Conservation (phyloP, 2,797 vertebrate species). For the Falco biarmicus region DNA sequence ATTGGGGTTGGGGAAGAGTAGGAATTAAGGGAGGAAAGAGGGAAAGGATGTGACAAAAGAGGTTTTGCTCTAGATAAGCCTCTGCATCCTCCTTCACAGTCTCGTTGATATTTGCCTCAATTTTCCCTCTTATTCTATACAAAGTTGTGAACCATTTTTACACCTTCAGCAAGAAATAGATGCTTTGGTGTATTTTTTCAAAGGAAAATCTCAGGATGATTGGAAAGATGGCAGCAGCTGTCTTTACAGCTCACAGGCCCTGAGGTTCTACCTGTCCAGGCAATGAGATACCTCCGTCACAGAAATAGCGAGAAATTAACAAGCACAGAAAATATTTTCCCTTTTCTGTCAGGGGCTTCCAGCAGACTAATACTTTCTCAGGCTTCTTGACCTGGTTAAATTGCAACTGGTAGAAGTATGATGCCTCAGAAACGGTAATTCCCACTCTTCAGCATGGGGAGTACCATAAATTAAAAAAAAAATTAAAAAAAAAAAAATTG, state of each 20-base stretch:
- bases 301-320: not conserved
- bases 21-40: not conserved
- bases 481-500: too few relatives aligned
- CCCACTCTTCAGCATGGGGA: not conserved
- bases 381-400: not conserved
- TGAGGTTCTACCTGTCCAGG: not conserved
- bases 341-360: not conserved
- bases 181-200: not conserved
- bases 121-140: not conserved
- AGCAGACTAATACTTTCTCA: not conserved
- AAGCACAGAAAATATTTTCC: not conserved
- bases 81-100: slow-evolving; percentile 12
- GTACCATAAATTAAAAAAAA: not conserved
- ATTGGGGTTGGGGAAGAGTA: not conserved
- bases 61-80: slow-evolving; percentile 1
- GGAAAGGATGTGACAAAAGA: not conserved
- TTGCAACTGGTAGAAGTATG: not conserved
- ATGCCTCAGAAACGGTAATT: not conserved
- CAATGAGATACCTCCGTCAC: not conserved
- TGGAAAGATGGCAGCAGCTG: not conserved
- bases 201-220: not conserved
- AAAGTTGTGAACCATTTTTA: not conserved
- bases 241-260: not conserved
- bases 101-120: not conserved
- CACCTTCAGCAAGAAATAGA: not conserved